Conservation (phyloP, 1,140 invertebrate genomes). For the Matsumurasca onukii region DNA sequence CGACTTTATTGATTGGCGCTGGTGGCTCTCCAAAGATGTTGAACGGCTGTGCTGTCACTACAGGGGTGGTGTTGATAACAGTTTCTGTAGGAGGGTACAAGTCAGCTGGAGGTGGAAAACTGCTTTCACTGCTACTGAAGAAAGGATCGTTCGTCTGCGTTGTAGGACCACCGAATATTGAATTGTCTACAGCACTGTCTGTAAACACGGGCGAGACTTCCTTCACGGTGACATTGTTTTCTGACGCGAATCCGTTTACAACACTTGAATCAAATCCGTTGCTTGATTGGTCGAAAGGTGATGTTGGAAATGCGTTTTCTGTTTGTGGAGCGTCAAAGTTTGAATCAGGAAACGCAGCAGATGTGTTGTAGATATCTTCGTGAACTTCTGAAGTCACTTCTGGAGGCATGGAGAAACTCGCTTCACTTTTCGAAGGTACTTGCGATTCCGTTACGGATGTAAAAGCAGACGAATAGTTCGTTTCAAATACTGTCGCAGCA, state of each 20-base stretch:
- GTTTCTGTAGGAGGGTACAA: slow-evolving; percentile 1
- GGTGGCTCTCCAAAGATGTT: slow-evolving; percentile 10
- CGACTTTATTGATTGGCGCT: slow-evolving; percentile 27
- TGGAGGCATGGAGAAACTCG: too few species aligned
- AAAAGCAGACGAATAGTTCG: neutral
- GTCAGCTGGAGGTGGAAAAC: neutral
- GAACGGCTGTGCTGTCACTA: slow-evolving; percentile 30
- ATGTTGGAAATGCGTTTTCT: neutral
- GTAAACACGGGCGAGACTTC: slow-evolving; percentile 45
- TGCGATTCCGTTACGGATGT: neutral
- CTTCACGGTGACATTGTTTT: neutral
- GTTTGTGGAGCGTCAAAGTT: neutral
- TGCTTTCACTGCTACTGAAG: too few species aligned
- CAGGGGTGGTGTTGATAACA: slow-evolving; percentile 41
- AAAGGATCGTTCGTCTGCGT: neutral
- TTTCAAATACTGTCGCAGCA: slow-evolving; percentile 22
- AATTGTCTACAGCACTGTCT: slow-evolving; percentile 43
- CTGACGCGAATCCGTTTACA: neutral
- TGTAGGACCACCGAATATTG: neutral
- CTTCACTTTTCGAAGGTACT: too few species aligned
- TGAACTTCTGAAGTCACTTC: too few species aligned
- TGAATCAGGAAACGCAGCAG: too few species aligned
- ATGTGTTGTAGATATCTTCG: too few species aligned
- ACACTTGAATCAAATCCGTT: neutral
- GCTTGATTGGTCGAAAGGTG: neutral